A percentile compares a stretch with the other conserved stretches of the same genome.
phyloP scores from a whole-genome alignment of 1,140 invertebrate species.

The Rhagoletis zephyria region DNA sequence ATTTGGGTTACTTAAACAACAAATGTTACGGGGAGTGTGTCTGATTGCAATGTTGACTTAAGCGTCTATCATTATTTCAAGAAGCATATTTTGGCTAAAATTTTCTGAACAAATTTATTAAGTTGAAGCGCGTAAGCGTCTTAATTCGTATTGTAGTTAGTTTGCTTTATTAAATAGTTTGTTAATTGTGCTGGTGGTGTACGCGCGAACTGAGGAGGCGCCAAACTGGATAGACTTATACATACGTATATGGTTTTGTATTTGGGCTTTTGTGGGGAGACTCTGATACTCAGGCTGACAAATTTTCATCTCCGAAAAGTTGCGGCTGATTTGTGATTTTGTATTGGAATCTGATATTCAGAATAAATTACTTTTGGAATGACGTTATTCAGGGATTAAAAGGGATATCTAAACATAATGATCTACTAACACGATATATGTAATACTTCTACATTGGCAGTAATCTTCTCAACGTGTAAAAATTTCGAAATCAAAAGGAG shows the following conservation, averaged over 20 bases:
- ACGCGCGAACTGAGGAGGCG: too few species aligned
- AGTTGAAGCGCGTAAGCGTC: background rate
- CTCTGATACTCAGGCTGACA: background rate
- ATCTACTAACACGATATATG: too few species aligned
- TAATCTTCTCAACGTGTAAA: too few species aligned
- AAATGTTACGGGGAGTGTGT: conserved; percentile 3
- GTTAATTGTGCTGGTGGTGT: too few species aligned
- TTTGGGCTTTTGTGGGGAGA: background rate
- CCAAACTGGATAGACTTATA: too few species aligned
- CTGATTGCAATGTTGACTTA: conserved; percentile 5
- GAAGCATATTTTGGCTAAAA: conserved; percentile 7
- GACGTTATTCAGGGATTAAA: too few species aligned
- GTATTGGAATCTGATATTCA: too few species aligned
- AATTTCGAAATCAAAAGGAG: too few species aligned
- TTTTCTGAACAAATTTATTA: background rate
- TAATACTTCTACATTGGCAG: too few species aligned
- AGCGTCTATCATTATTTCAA: background rate
- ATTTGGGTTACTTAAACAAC: background rate
- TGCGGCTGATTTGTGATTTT: background rate
- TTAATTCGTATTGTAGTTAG: background rate
- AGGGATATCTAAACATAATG: too few species aligned
- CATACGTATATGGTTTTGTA: background rate
- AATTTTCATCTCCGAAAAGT: background rate
- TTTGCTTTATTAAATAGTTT: background rate
- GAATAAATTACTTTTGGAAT: too few species aligned